Evolutionary conservation across 1,140 invertebrate genomes (phyloP).

Genomic region (Conus ventricosus): DNA sequence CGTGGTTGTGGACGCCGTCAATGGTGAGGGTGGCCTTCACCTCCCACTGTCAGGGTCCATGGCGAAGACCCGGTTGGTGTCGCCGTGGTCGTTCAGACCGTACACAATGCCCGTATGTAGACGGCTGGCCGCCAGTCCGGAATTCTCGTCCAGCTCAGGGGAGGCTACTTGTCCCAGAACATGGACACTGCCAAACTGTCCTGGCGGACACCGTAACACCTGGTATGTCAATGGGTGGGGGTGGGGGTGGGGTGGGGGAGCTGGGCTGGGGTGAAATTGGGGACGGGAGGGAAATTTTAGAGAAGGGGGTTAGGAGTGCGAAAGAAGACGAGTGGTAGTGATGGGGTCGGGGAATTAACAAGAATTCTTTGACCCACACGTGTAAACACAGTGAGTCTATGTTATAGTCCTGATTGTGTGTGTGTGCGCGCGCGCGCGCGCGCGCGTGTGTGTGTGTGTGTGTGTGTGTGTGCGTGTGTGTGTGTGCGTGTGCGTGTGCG

Average conservation of each 20-base stretch:
- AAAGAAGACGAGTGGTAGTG: too few species aligned
- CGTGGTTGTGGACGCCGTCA: slow-evolving; percentile 44
- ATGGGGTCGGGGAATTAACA: too few species aligned
- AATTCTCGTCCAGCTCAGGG: slow-evolving; percentile 51
- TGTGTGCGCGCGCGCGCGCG: too few species aligned
- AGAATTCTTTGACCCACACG: too few species aligned
- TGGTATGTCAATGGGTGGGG: not conserved
- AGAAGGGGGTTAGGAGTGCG: too few species aligned
- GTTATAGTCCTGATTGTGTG: too few species aligned
- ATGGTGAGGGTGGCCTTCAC: slow-evolving; percentile 49
- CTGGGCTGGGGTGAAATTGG: not conserved
- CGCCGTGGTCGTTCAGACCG: slow-evolving; percentile 57
- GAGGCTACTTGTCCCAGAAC: slow-evolving; percentile 37
- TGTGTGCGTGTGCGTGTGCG: too few species aligned
- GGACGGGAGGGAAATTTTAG: too few species aligned
- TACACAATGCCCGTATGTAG: slow-evolving; percentile 55
- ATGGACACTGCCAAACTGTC: slow-evolving; percentile 22
- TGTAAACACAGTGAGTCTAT: too few species aligned
- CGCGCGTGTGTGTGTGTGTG: too few species aligned
- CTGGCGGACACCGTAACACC: not conserved
- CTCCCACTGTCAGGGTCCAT: slow-evolving; percentile 40
- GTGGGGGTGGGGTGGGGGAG: not conserved
- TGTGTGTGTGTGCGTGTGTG: too few species aligned
- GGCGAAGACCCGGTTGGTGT: slow-evolving; percentile 42
- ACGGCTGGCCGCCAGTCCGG: slow-evolving; percentile 59